A percentile compares a stretch with the other conserved stretches of the same genome.
These are phyloP conservation scores for Pyrocephalus nanus DNA, from an alignment of 2,797 vertebrate genomes.

Conservation along the genomic window DNA sequence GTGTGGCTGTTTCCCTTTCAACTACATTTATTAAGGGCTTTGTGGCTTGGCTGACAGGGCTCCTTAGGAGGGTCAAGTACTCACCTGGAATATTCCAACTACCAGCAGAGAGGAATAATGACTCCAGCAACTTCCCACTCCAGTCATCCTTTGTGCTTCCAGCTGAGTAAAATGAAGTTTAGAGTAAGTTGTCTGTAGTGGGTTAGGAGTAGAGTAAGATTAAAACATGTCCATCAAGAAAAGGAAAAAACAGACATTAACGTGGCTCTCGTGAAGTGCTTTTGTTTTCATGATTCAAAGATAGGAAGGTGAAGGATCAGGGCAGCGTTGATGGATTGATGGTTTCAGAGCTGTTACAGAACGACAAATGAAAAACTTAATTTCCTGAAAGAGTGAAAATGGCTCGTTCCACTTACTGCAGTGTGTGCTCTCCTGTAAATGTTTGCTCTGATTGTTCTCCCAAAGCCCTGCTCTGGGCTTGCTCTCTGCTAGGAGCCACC, in stretches of 20 bases:
- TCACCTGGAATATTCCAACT: not conserved
- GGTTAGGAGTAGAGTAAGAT: not conserved
- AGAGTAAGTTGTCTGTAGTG: not conserved
- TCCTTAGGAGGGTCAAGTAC: not conserved
- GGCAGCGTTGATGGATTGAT: not conserved
- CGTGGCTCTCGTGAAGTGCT: not conserved
- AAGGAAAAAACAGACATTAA: not conserved
- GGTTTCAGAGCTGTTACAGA: not conserved
- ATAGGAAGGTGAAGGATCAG: not conserved
- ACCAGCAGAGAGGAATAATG: fast-evolving
- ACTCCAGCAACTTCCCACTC: not conserved
- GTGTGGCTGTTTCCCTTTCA: conserved; percentile 10
- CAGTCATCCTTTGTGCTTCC: not conserved
- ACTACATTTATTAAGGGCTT: not conserved
- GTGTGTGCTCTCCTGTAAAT: not conserved
- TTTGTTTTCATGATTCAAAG: not conserved
- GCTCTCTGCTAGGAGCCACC: not conserved
- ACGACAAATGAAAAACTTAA: not conserved
- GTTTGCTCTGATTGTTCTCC: not conserved
- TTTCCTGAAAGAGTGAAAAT: not conserved
- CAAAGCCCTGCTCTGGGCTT: not conserved
- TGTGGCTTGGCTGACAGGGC: conserved; percentile 3
- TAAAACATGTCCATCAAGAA: not conserved
- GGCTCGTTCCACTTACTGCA: not conserved
- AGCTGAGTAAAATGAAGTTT: not conserved